Evolutionary conservation across 1,140 invertebrate genomes (phyloP), one percentile per base, ranked within the genome.

Genomic region (Psix sp.): DNA sequence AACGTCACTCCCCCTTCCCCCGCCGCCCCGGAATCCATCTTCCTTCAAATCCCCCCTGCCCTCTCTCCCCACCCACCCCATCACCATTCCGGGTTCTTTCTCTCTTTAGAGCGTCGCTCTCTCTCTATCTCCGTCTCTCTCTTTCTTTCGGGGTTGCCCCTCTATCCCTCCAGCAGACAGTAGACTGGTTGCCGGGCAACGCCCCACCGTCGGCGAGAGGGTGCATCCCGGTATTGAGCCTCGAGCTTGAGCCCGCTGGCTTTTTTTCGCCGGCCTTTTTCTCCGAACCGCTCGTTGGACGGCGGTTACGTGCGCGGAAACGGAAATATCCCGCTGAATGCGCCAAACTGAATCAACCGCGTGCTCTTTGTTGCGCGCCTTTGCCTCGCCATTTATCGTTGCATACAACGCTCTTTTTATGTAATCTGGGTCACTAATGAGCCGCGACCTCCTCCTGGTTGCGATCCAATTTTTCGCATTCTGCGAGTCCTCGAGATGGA

Each of bases 121-220:
- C 56, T 43, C 31, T 45, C 46, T 57, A 29, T 24, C 33, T 6
- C n/a, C 18, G 42, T 38, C 38, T 38, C 51, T 48, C 18, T 49
- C 39, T 16, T 36, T 43, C 13, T n/a, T 6, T 39, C 5, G 17
- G n/a, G n/a, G n/a, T n/a, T 31, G 14, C 46, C 29, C 20, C 33
- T 21, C 39, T 2, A n/a, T 17, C 5, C 11, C 35, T 5, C 59
- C 70, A 74, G 78, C 77, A 78, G 77, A 79, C 78, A 73, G 70
- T 68, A 57, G 67, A 63, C 67, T 72, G 57, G 67, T 62, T 63
- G 59, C 57, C 59, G 6, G 14, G 67, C 67, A 62, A 72, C 67
- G 54, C 45, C 26, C 56, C 56, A 54, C 42, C 48, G 45, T 43
- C 49, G 62, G 33, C 10, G 46, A 59, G 65, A 63, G 67, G 49